Percentiles rank a stretch among this genome's conserved stretches.
phyloP scores from a whole-genome alignment of 1,140 invertebrate species.

The Spodoptera frugiperda region DNA sequence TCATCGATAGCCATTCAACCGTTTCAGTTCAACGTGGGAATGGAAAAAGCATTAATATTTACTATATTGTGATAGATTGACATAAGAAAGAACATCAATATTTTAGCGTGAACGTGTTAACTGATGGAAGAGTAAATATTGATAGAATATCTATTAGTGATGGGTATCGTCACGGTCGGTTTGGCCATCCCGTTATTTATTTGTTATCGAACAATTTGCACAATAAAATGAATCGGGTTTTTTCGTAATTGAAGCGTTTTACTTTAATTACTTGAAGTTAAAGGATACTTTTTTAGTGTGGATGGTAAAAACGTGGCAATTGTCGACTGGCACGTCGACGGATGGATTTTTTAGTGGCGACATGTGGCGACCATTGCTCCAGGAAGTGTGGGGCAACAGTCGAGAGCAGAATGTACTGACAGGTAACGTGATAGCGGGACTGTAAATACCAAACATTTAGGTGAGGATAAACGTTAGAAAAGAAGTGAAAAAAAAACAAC shows the following conservation, averaged over 20 bases:
- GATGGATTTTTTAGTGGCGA: constrained; percentile 39
- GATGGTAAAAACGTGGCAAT: constrained; percentile 28
- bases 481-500: background rate
- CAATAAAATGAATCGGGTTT: constrained; percentile 28
- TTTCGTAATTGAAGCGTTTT: constrained; percentile 31
- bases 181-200: constrained; percentile 28
- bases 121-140: constrained; percentile 29
- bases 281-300: constrained; percentile 20
- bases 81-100: constrained; percentile 37
- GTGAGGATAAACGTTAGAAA: background rate
- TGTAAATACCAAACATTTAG: constrained; percentile 23
- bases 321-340: constrained; percentile 28
- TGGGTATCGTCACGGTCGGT: constrained; percentile 27
- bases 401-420: constrained; percentile 12
- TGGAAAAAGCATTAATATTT: constrained; percentile 17
- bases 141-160: constrained; percentile 13
- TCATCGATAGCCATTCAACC: constrained; percentile 37
- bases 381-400: constrained; percentile 40
- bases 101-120: constrained; percentile 41
- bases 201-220: constrained; percentile 34
- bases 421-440: constrained; percentile 23
- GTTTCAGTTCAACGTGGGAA: constrained; percentile 35
- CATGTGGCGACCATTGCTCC: constrained; percentile 51
- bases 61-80: constrained; percentile 3
- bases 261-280: constrained; percentile 39